Evolutionary conservation across 2,797 vertebrate species (phyloP), one percentile per base, ranked within the genome.

Genomic region (Ammospiza maritima): DNA sequence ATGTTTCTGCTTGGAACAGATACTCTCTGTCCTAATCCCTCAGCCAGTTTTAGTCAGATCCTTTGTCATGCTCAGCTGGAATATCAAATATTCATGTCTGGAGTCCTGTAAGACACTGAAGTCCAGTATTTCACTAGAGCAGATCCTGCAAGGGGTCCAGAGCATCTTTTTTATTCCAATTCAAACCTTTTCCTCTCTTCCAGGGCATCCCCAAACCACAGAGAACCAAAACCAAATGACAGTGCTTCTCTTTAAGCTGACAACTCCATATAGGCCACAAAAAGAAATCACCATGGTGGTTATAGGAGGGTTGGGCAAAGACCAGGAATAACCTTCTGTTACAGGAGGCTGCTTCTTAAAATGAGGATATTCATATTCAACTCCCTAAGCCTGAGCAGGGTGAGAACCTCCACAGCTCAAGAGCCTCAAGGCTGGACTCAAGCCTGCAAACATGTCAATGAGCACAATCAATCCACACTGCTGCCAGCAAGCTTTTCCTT

Each of bases 21-120:
- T n/a, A 53, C 45, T 74, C 30, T 51, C 32, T 73, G 34, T 57
- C 67, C 36, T 67, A 82, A 90, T 57, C 17, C 20, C 26, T 32
- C 73, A 0, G 5, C 45, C 75, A 89, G 34, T 67, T 94, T 94
- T 61, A 92, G 69, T 22, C 47, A 87, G 53, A 61, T 47, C 81
- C 45, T 95, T 82, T 89, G 75, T 89, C 90, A 95, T 15, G 32
- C 18, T 94, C 81, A 81, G 71, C 21, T 91, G 72, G 53, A 86
- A 11, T 71, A 89, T 83, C 48, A 95, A 87, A 93, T 95, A 95
- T 93, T 89, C 73, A 94, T 58, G 42, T 56, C 57, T 2, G 0
- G 53, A 79, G 15, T 26, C 50, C 7, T 3, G 16, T 69, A 88
- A 51, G 34, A 64, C 29, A 69, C 32, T 62, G 44, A 66, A 69